A percentile compares a stretch with the other conserved stretches of the same genome.
phyloP scores from a whole-genome alignment of 2,113 vertebrate species.

The Phaethon lepturus region DNA sequence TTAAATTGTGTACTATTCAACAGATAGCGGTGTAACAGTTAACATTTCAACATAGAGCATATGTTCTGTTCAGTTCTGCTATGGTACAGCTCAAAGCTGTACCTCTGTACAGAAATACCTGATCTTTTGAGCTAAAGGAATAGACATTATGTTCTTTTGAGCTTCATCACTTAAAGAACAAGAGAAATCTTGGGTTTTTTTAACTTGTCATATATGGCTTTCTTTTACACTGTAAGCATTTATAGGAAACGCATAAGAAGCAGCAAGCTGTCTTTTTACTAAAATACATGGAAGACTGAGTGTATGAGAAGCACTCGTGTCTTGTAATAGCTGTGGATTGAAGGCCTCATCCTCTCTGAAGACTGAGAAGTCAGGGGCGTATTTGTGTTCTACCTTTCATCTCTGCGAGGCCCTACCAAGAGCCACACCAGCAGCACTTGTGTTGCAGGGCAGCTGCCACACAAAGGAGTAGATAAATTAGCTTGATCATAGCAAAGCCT shows the following conservation, averaged over 20 bases:
- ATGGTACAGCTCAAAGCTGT: neutral
- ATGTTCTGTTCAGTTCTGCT: neutral
- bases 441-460: neutral
- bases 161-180: neutral
- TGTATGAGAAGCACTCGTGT: neutral
- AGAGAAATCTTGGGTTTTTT: neutral
- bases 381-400: neutral
- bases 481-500: neutral
- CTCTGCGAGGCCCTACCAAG: neutral
- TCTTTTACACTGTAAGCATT: neutral
- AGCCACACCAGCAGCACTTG: neutral
- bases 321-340: neutral
- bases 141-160: neutral
- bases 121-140: neutral
- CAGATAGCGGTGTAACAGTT: neutral
- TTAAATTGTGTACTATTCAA: neutral
- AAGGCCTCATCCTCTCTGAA: neutral
- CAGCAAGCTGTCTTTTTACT: neutral
- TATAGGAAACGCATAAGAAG: neutral
- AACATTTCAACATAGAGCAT: neutral
- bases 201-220: neutral
- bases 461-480: neutral
- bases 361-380: neutral
- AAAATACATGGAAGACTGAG: neutral
- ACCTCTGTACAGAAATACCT: neutral